Conservation (phyloP, 2,888 invertebrate species). For the Arctia plantaginis region DNA sequence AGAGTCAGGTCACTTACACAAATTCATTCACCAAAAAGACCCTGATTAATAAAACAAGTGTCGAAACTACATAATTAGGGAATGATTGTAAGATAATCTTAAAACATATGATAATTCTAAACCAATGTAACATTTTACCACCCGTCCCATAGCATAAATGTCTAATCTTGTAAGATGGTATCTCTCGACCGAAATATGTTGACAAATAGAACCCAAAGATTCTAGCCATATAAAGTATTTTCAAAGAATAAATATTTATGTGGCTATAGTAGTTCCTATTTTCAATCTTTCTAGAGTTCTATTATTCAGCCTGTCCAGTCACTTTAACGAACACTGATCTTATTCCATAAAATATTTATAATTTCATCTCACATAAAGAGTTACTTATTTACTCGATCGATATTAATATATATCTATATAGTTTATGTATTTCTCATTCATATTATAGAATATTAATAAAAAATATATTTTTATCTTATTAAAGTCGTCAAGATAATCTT, state of each 20-base stretch:
- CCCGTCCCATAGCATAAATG: not conserved
- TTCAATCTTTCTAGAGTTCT: not conserved
- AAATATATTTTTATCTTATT: not conserved
- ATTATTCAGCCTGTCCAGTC: not conserved
- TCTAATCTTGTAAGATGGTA: not conserved
- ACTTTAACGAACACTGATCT: not conserved
- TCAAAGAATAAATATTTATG: not conserved
- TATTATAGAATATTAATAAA: not conserved
- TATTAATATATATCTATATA: not conserved
- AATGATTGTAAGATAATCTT: conserved; percentile 37
- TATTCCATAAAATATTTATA: not conserved
- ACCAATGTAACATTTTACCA: not conserved
- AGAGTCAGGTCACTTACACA: conserved; percentile 34
- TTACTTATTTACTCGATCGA: not conserved
- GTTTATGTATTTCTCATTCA: not conserved
- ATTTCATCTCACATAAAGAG: not conserved
- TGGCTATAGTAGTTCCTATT: not conserved
- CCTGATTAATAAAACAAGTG: conserved; percentile 11
- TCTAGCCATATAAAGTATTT: no score
- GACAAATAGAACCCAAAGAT: not conserved
- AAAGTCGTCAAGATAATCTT: not conserved
- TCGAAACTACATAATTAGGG: conserved; percentile 29
- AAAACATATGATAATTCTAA: conserved; percentile 7
- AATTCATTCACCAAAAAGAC: conserved; percentile 11
- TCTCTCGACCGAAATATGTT: not conserved